Evolutionary conservation across 2,888 invertebrate genomes (phyloP).

Genomic region (Elysia crispata): DNA sequence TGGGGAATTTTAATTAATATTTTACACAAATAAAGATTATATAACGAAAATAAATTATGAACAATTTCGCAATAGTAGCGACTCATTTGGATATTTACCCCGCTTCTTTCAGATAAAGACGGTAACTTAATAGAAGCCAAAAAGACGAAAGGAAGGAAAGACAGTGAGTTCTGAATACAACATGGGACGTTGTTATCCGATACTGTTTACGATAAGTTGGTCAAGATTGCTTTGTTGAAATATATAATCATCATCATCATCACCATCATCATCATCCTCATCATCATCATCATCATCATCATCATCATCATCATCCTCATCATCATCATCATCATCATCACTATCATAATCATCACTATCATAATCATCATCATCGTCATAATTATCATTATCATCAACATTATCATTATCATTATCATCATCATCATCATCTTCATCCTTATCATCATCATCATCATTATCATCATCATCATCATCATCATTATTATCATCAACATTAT

Average conservation of each 20-base stretch:
- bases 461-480: constrained; percentile 29
- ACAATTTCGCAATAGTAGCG: too few species aligned
- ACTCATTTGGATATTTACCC: not conserved
- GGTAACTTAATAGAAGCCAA: constrained; percentile 68
- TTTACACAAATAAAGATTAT: too few species aligned
- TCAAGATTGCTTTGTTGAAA: too few species aligned
- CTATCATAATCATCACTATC: constrained; percentile 6
- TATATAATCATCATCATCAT: too few species aligned
- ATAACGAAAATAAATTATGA: too few species aligned
- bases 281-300: not conserved
- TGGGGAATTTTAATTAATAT: too few species aligned
- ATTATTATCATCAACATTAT: constrained; percentile 15
- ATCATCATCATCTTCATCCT: too few species aligned
- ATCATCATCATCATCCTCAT: constrained; percentile 19
- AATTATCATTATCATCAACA: too few species aligned
- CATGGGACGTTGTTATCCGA: too few species aligned
- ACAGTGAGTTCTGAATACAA: constrained; percentile 44
- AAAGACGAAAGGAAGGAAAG: constrained; percentile 55
- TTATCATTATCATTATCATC: too few species aligned
- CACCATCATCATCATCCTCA: too few species aligned
- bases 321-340: constrained; percentile 25
- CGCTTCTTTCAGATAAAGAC: constrained; percentile 62
- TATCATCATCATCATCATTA: not conserved
- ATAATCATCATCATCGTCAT: not conserved
- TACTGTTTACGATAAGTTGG: too few species aligned